Evolutionary conservation across 2,113 vertebrate species (phyloP).

Genomic region (Tonatia bakeri): DNA sequence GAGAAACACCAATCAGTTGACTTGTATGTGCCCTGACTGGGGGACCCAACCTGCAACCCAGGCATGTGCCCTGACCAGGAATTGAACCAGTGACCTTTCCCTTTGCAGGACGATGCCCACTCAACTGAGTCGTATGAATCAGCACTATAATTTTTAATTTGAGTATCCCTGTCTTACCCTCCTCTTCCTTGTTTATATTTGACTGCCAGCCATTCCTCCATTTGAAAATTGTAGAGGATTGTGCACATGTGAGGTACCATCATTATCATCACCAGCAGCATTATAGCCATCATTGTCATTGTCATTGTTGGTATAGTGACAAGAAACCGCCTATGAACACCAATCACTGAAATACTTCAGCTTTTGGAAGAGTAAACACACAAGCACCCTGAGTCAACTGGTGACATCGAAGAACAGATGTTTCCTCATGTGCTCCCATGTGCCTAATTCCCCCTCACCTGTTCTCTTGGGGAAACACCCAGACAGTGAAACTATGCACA

Average conservation of each 20-base stretch:
- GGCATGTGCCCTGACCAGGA: no score
- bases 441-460: neutral
- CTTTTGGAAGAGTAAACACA: constrained; percentile 42
- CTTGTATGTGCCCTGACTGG: no score
- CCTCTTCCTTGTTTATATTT: neutral
- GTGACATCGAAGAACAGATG: constrained; percentile 72
- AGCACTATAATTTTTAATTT: neutral
- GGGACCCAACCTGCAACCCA: no score
- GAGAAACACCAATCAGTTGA: no score
- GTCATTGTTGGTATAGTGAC: neutral
- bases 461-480: neutral
- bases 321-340: constrained; percentile 47
- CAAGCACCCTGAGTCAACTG: constrained; percentile 52
- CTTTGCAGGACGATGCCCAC: no score
- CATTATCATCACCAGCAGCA: neutral
- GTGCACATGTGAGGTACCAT: neutral
- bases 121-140: no score
- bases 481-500: neutral
- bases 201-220: neutral
- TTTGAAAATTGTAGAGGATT: neutral
- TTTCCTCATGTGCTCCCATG: constrained; percentile 54
- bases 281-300: neutral
- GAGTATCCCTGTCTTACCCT: neutral
- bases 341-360: constrained; percentile 33
- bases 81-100: no score